Percentiles rank a stretch among this genome's conserved stretches.
Evolutionary conservation across 1,140 invertebrate genomes (phyloP).

Genomic region (Drosophila biarmipes): DNA sequence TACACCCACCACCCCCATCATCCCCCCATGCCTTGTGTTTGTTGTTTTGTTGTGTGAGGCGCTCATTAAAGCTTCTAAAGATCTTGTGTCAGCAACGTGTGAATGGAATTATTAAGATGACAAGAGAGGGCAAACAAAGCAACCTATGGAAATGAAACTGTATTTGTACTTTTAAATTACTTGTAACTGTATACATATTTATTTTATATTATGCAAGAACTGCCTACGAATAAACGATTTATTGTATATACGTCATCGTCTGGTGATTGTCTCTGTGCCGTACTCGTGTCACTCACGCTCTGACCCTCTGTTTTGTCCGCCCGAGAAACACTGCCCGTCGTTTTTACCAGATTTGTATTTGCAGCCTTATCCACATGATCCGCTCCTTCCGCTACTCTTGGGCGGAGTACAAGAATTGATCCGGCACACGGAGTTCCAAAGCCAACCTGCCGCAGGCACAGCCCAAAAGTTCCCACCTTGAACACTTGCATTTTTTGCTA

Average conservation of each 20-base stretch:
- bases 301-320: neutral
- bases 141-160: constrained; percentile 78
- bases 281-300: neutral
- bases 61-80: constrained; percentile 23
- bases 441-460: neutral
- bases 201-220: constrained; percentile 83
- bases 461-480: constrained; percentile 29
- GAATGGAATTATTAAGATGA: constrained; percentile 64
- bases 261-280: constrained; percentile 32
- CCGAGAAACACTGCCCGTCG: constrained; percentile 31
- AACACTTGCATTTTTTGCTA: constrained; percentile 39
- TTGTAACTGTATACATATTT: constrained; percentile 82
- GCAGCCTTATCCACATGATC: constrained; percentile 78
- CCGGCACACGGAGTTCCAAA: neutral
- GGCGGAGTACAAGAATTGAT: constrained; percentile 69
- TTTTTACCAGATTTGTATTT: constrained; percentile 71
- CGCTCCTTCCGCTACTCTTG: constrained; percentile 70
- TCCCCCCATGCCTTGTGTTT: constrained; percentile 37
- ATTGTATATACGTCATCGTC: constrained; percentile 66
- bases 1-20: neutral
- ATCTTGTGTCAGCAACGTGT: constrained; percentile 54
- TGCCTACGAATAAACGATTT: constrained; percentile 81
- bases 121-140: constrained; percentile 39
- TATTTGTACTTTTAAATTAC: constrained; percentile 83
- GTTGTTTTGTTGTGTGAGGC: constrained; percentile 30